Evolutionary conservation across 2,888 invertebrate species (phyloP).

Genomic region (Drosophila siamana): DNA sequence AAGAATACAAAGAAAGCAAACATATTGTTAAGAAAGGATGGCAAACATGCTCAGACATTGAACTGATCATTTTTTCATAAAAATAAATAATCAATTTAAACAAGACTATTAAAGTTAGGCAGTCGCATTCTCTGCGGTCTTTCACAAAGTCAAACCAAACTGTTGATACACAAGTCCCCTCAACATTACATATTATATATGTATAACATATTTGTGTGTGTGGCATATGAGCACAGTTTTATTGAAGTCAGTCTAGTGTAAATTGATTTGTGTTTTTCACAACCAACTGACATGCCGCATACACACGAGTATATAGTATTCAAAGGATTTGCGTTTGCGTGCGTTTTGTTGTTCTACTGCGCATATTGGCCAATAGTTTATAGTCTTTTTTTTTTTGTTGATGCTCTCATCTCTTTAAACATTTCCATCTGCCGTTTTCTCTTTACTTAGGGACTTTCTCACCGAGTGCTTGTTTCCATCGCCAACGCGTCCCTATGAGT

Average conservation of each 20-base stretch:
- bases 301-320: background rate
- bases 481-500: slow-evolving; percentile 87
- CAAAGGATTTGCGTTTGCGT: slow-evolving; percentile 24
- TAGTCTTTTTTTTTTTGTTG: slow-evolving; percentile 5
- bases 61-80: background rate
- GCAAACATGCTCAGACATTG: background rate
- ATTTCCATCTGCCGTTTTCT: background rate
- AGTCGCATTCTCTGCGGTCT: background rate
- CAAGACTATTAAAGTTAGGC: background rate
- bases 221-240: slow-evolving; percentile 11
- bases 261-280: slow-evolving; percentile 35
- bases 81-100: background rate
- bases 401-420: background rate
- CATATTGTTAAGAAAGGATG: background rate
- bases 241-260: slow-evolving; percentile 32
- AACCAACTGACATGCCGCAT: background rate
- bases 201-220: too few species aligned
- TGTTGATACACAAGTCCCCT: slow-evolving; percentile 8
- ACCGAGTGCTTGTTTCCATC: slow-evolving; percentile 88
- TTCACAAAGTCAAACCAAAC: background rate
- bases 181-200: background rate
- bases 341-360: slow-evolving; percentile 10
- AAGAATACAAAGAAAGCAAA: too few species aligned
- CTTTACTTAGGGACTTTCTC: slow-evolving; percentile 86
- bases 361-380: slow-evolving; percentile 13